Percentiles rank a stretch among this genome's conserved stretches.
These are phyloP conservation scores for Henricia sp. DNA, from an alignment of 53 echinoderm and acorn worm species.

Conservation along the genomic window DNA sequence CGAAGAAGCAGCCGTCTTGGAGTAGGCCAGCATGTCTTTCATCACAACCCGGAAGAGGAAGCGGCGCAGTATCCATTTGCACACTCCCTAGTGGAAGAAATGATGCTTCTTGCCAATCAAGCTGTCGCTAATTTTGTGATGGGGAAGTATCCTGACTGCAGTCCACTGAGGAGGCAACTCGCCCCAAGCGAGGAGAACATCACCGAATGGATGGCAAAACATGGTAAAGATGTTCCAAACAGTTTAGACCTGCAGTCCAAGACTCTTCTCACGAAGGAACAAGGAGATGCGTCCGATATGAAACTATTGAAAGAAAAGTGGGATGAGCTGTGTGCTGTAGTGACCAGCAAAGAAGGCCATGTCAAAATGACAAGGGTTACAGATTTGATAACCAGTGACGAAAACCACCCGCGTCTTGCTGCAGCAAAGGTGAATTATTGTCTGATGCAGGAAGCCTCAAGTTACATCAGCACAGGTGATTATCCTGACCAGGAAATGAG, in stretches of 20 bases:
- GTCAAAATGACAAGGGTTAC: constrained; percentile 57
- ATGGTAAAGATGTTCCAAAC: constrained; percentile 12
- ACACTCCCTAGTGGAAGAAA: constrained; percentile 78
- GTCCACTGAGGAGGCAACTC: constrained; percentile 71
- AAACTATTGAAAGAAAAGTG: constrained; percentile 40
- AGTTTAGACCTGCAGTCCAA: constrained; percentile 37
- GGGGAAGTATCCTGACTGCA: constrained; percentile 46
- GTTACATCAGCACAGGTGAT: constrained; percentile 65
- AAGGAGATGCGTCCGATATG: not conserved
- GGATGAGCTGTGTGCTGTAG: constrained; percentile 16
- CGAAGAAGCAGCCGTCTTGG: constrained; percentile 54
- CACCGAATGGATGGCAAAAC: constrained; percentile 56
- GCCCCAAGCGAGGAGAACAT: constrained; percentile 62
- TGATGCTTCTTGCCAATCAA: constrained; percentile 85
- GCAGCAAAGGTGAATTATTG: constrained; percentile 56
- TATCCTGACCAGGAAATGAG: not conserved
- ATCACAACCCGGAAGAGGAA: constrained; percentile 54
- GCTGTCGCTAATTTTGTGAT: constrained; percentile 66
- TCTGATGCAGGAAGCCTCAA: constrained; percentile 58
- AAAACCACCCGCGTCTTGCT: constrained; percentile 73
- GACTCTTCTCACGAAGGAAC: not conserved
- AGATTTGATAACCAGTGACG: constrained; percentile 61
- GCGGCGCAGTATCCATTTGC: constrained; percentile 58
- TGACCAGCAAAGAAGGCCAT: not conserved
- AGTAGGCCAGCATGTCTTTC: constrained; percentile 35